These are phyloP conservation scores for Muntiacus muntjak DNA, from an alignment of 2,113 vertebrate genomes.

Conservation along the genomic window DNA sequence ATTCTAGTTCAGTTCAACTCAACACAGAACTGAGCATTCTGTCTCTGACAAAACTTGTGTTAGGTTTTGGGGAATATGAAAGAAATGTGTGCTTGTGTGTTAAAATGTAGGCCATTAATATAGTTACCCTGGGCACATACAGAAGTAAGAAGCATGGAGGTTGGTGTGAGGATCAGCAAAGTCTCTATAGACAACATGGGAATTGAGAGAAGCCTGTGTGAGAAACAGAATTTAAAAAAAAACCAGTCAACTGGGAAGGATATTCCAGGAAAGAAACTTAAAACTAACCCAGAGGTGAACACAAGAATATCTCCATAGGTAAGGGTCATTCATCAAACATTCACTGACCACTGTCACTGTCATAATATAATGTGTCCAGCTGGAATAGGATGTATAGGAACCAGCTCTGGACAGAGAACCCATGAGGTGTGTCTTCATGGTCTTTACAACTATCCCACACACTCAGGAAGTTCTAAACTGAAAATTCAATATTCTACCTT, in stretches of 20 bases:
- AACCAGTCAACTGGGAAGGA: neutral
- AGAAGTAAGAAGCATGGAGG: neutral
- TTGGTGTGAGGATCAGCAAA: neutral
- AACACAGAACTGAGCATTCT: neutral
- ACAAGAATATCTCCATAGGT: fast-evolving
- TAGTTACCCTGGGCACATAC: neutral
- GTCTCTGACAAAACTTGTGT: neutral
- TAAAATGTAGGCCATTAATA: neutral
- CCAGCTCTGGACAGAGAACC: neutral
- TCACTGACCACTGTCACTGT: neutral
- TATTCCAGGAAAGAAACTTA: neutral
- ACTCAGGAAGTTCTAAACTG: neutral
- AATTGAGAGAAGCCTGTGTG: neutral
- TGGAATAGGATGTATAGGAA: neutral
- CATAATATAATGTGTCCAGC: fast-evolving
- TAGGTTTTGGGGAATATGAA: neutral
- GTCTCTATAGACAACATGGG: neutral
- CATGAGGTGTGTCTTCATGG: neutral
- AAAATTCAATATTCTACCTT: neutral
- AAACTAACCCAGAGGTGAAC: neutral
- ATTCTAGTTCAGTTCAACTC: neutral
- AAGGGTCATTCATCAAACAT: neutral
- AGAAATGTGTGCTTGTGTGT: neutral
- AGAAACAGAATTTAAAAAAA: neutral
- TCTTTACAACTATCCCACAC: neutral